phyloP scores from a whole-genome alignment of 2,113 vertebrate genomes.

The Python bivittatus region DNA sequence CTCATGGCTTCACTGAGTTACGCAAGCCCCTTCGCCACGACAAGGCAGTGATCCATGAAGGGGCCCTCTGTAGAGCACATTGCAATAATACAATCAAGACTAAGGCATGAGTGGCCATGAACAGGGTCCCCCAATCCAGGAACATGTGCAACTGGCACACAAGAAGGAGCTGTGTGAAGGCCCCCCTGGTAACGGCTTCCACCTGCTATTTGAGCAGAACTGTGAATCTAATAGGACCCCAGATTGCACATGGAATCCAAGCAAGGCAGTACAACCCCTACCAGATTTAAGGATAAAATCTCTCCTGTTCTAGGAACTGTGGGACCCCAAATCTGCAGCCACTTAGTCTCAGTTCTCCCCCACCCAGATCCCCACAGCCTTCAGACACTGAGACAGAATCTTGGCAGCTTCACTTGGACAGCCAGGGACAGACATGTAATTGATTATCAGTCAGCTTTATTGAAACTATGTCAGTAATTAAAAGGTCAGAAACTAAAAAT shows the following conservation, averaged over 20 bases:
- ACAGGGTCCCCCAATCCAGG: too few relatives aligned
- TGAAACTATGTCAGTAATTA: neutral
- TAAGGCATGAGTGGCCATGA: too few relatives aligned
- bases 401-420: neutral
- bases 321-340: neutral
- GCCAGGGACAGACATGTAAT: neutral
- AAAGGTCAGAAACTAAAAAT: neutral
- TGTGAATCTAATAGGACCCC: neutral
- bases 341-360: neutral
- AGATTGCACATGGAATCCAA: neutral
- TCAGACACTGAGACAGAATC: neutral
- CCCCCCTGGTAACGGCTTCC: neutral
- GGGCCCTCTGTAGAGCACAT: too few relatives aligned
- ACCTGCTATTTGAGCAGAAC: neutral
- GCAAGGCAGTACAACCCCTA: neutral
- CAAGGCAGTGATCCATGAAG: too few relatives aligned
- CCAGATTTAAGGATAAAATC: neutral
- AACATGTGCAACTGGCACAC: too few relatives aligned
- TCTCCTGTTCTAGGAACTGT: neutral
- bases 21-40: too few relatives aligned
- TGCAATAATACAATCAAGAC: too few relatives aligned
- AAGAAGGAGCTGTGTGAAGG: too few relatives aligned
- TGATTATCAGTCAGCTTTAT: neutral
- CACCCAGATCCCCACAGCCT: neutral
- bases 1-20: too few relatives aligned